These are phyloP conservation scores for Protosalanx chinensis DNA, from an alignment of 2,797 vertebrate species.

Conservation along the genomic window DNA sequence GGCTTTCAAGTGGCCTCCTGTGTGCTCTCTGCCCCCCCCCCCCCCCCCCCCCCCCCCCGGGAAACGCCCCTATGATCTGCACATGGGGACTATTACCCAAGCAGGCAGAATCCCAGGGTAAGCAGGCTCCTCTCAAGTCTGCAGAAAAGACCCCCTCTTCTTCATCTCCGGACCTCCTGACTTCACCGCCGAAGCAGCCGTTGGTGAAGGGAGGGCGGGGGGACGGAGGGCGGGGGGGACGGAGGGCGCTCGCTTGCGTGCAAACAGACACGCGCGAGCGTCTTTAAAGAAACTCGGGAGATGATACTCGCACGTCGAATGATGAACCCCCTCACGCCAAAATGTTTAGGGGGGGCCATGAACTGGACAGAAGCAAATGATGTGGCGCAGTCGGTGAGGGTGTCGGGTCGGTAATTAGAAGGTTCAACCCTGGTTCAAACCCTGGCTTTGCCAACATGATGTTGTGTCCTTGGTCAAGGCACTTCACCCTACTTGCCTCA, in stretches of 20 bases:
- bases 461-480: too few species aligned
- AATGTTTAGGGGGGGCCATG: too few species aligned
- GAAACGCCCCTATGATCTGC: conserved; percentile 63
- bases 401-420: too few species aligned
- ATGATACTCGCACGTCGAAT: background rate
- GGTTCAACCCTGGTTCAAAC: too few species aligned
- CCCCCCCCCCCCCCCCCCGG: conserved; percentile 37
- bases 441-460: too few species aligned
- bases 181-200: conserved; percentile 58
- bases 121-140: conserved; percentile 61
- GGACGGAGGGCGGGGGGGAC: too few species aligned
- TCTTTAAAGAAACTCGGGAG: background rate
- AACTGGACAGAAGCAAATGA: too few species aligned
- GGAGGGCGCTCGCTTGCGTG: background rate
- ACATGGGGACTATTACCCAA: conserved; percentile 76
- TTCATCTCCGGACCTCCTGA: conserved; percentile 4
- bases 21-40: conserved; percentile 62
- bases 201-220: conserved; percentile 30
- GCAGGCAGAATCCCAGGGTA: conserved; percentile 53
- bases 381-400: too few species aligned
- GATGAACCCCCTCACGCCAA: background rate
- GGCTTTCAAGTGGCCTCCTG: conserved; percentile 77
- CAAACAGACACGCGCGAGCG: background rate
- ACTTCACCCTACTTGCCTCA: too few species aligned
- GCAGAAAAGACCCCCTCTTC: conserved; percentile 60